Percentiles rank a stretch among this genome's conserved stretches.
phyloP scores from a whole-genome alignment of 2,888 invertebrate genomes.

The Xestia c-nigrum region DNA sequence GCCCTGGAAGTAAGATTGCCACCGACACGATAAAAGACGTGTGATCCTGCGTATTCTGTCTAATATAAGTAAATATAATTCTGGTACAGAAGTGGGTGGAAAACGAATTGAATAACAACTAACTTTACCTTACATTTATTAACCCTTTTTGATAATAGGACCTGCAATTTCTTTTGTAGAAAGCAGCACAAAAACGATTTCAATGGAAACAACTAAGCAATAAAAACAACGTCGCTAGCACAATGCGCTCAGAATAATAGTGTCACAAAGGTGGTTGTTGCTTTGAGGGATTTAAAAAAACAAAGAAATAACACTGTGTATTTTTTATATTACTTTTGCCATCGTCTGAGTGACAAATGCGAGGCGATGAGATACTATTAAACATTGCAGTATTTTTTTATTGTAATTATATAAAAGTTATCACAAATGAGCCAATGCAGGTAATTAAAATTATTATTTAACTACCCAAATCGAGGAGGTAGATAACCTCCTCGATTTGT shows the following conservation, averaged over 20 bases:
- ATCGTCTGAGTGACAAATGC: constrained; percentile 3
- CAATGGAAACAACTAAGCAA: constrained; percentile 22
- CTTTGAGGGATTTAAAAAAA: constrained; percentile 41
- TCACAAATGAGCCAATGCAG: not conserved
- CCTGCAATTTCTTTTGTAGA: constrained; percentile 14
- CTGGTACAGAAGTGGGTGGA: not conserved
- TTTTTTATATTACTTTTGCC: constrained; percentile 20
- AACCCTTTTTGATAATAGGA: not conserved
- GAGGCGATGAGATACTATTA: not conserved
- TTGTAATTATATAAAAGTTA: too few relatives aligned
- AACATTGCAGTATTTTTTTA: not conserved
- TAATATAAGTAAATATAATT: not conserved
- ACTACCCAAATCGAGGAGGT: too few relatives aligned
- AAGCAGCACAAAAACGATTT: constrained; percentile 22
- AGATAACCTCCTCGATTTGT: too few relatives aligned
- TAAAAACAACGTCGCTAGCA: constrained; percentile 28
- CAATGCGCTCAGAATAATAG: constrained; percentile 40
- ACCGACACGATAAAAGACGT: not conserved
- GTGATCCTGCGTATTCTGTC: not conserved
- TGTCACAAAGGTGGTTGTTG: constrained; percentile 38
- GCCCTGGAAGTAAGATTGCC: not conserved
- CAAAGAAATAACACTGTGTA: constrained; percentile 38
- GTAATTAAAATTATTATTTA: not conserved
- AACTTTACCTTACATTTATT: not conserved
- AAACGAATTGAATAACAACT: not conserved